Evolutionary conservation across 2,888 invertebrate genomes (phyloP), one percentile per base, ranked within the genome.

Genomic region (Anticlea derivata): DNA sequence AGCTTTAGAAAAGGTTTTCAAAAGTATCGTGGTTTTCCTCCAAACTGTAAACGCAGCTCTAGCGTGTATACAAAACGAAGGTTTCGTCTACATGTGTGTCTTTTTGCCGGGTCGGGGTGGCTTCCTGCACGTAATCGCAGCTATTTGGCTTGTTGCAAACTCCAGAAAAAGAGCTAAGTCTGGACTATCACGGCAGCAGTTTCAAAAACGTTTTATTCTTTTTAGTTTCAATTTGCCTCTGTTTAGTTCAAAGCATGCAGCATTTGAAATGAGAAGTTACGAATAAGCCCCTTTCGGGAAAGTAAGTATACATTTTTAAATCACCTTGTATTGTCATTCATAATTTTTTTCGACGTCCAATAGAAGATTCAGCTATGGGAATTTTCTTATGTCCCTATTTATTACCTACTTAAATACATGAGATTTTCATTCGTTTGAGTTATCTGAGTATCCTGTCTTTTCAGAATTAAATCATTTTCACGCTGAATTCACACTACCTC

Each of bases 41-140:
- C 12, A 37, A 51, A 29, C 8, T 17, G 35, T 29, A 20, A 43
- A 43, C 24, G 11, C 46, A 23, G 34, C 46, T 43, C 17, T 31
- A 44, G 33, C 52, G 27, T 52, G 40, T 47, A 47, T 52, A 38
- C 44, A 53, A 53, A 44, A 53, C 38, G 44, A 43, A 24, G 34
- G 30, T 8, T 31, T 8, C 8, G 20, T n/a, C 17, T 39, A 43
- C 50, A 50, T 48, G 50, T 33, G 46, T 52, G 48, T 44, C 52
- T 53, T 60, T 55, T 58, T 51, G 47, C 34, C 17, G 29, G 48
- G 29, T 26, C 13, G 35, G 48, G 43, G 43, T 50, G 47, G 54
- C 46, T 55, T 55, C 57, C 60, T 55, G 55, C 50, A 48, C 49
- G 50, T 56, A 61, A 61, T 55, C 54, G 61, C 34, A 49, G 59